Base-by-base conservation (phyloP, 2,888 invertebrate species). In the Drosophila antonietae region DNA sequence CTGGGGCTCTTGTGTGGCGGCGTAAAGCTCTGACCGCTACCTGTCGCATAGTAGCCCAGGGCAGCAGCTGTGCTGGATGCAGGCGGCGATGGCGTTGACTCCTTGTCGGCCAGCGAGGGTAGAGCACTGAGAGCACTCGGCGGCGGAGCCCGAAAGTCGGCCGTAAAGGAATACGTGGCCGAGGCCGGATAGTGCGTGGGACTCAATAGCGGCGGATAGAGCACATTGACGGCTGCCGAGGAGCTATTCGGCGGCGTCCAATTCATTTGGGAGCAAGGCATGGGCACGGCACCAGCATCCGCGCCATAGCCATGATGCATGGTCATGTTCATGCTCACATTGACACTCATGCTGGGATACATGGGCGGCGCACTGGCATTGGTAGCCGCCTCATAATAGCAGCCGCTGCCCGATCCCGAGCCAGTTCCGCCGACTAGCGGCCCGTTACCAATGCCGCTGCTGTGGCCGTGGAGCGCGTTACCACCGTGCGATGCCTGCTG, bases 271-370 rank as follows among this genome's bases (percentile, higher is more conserved):
- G 96, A 95, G 89, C 96, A 96, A 92, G 93, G 91, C 93, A 93
- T 91, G 46, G 93, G 92, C 73, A 93, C 90, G 39, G 91, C 81
- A 7, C 78, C 71, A 6, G 87, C 90, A 57, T 92, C 91, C 90
- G 93, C 81, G 82, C 93, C 84, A 83, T 95, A 96, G 2, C 95
- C 96, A 77, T 97, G 97, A 79, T 97, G 97, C 96, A 98, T 98
- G 66, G 98, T 98, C 98, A 98, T 98, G 92, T 98, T 98, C 98
- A 98, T 98, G 83, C 91, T 93, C 49, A 98, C 98, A 91, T 98
- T 98, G 79, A 98, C 98, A 90, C 97, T 97, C 98, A 98, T 98
- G 89, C 97, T 96, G 67, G 98, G 97, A 92, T 97, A 97, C 76
- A 96, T 94, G 0, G 95, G 92, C 3, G 93, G 92, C 3, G 90